phyloP scores from a whole-genome alignment of 2,113 vertebrate genomes.

The Sorex fumeus region DNA sequence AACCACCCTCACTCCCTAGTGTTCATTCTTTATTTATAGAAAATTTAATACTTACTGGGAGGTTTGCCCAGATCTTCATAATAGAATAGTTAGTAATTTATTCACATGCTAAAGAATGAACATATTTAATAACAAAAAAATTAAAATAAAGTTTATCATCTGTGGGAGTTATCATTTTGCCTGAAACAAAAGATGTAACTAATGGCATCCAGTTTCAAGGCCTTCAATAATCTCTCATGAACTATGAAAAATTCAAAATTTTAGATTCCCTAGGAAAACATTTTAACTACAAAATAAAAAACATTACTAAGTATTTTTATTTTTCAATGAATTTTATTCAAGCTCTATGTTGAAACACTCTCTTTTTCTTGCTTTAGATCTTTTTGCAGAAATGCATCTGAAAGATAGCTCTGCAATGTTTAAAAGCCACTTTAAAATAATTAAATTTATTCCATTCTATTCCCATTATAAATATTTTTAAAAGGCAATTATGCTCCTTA shows the following conservation, averaged over 20 bases:
- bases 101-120: constrained; percentile 42
- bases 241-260: constrained; percentile 18
- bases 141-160: background rate
- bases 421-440: background rate
- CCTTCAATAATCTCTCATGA: background rate
- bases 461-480: background rate
- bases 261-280: background rate
- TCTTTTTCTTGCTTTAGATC: background rate
- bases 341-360: background rate
- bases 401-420: background rate
- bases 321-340: background rate
- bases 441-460: background rate
- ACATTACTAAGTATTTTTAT: background rate
- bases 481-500: background rate
- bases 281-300: background rate
- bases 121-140: constrained; percentile 35
- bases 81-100: constrained; percentile 62
- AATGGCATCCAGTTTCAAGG: background rate
- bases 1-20: background rate
- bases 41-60: constrained; percentile 20
- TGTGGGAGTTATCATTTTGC: constrained; percentile 9
- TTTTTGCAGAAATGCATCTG: background rate
- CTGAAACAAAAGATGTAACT: background rate
- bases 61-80: constrained; percentile 54
- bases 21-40: constrained; percentile 57